Base-by-base conservation (phyloP, 1,140 invertebrate species). In the Macrocentrus cingulum region DNA sequence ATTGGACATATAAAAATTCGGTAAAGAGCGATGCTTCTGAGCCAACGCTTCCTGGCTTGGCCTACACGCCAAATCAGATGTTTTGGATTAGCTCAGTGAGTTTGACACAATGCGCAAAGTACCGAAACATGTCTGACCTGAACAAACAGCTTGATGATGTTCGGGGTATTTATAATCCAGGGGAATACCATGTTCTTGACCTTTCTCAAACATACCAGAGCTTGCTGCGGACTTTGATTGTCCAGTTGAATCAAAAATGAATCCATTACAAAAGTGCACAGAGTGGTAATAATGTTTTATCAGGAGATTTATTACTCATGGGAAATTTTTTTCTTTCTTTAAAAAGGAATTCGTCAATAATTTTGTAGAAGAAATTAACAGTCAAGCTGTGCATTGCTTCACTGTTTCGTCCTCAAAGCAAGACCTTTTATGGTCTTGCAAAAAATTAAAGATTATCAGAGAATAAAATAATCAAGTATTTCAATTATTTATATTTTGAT, bases 171-270 rank as follows among this genome's bases (percentile, higher is more conserved):
- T 88, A 91, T 69, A 88, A 88, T 2, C 89, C 89, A 0, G 87
- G 86, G 25, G 80, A 84, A 55, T 92, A 87, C 66, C 65, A 15
- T 20, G 37, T 37, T 9, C 11, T 44, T 39, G 32, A 18, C n/a
- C 54, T 0, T 18, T 48, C 0, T 56, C 34, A 19, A 50, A 52
- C 46, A 2, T 52, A 5, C 5, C 7, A 13, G 91, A 94, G 64
- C 96, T 96, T 78, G 84, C 91, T 2, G 74, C 86, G 57, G 87
- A 88, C 34, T 95, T 92, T 74, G 80, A 87, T 3, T 97, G 94
- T 74, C 81, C 84, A 13, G 36, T 78, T 1, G 87, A 84, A 6
- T 85, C 87, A 1, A 82, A 82, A 39, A 94, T 95, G 91, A 95
- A 95, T 78, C 92, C 93, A 15, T 76, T 74, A 34, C 82, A 90